A percentile compares a stretch with the other conserved stretches of the same genome.
phyloP scores from a whole-genome alignment of 2,113 vertebrate species.

The Orcinus orca region DNA sequence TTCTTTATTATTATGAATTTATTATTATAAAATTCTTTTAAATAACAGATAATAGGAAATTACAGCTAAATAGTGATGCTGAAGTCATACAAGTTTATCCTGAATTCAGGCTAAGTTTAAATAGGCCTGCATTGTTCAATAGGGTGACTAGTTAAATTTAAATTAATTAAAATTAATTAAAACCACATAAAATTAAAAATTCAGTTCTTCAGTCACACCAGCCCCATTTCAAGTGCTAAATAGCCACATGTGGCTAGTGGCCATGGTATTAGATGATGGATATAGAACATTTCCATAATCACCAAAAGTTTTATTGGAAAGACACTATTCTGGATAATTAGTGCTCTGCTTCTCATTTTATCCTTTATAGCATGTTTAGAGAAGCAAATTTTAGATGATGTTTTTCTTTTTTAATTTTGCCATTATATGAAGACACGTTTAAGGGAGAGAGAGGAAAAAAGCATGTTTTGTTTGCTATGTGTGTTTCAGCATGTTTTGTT shows the following conservation, averaged over 20 bases:
- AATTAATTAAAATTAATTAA: conserved; percentile 49
- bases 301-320: background rate
- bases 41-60: background rate
- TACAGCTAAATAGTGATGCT: background rate
- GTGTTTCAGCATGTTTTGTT: conserved; percentile 12
- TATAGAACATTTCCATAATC: background rate
- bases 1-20: background rate
- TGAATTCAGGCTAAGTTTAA: background rate
- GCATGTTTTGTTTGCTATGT: no score
- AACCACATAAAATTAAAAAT: background rate
- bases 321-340: background rate
- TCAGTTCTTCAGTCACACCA: background rate
- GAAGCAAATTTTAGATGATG: background rate
- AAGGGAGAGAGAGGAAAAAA: background rate
- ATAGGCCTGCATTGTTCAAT: background rate
- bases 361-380: background rate
- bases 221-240: background rate
- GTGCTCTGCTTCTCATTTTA: background rate
- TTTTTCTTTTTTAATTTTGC: background rate
- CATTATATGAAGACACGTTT: background rate
- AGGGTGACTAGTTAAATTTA: background rate
- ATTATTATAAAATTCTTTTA: background rate
- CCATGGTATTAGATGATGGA: background rate
- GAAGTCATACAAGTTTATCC: background rate
- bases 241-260: background rate